phyloP scores from a whole-genome alignment of 2,797 vertebrate species.

The Eidolon dupreanum region DNA sequence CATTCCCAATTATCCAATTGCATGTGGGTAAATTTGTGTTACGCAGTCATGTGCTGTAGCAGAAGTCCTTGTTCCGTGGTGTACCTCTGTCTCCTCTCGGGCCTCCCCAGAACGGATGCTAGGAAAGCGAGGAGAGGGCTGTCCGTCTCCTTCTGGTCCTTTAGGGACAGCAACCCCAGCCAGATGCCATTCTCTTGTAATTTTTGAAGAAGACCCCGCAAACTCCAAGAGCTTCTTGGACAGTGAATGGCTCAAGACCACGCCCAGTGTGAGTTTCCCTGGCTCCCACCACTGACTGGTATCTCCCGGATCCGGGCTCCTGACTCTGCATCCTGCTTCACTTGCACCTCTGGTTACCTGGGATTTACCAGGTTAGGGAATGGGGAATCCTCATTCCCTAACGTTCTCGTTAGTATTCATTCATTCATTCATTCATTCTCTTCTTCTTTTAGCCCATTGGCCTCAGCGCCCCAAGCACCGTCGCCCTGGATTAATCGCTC shows the following conservation, averaged over 20 bases:
- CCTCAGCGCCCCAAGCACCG: neutral
- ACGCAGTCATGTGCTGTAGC: fast-evolving
- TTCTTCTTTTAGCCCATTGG: neutral
- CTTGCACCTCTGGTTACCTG: neutral
- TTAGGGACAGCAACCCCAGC: neutral
- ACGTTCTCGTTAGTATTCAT: neutral
- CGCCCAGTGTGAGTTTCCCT: fast-evolving
- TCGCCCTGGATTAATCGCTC: neutral
- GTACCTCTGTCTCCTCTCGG: too few relatives aligned
- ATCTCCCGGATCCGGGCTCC: neutral
- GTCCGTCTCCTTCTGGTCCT: neutral
- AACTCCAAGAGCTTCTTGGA: neutral
- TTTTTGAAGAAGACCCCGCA: neutral
- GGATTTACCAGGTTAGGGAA: neutral
- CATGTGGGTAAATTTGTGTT: neutral
- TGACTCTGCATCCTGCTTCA: neutral
- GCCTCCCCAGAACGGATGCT: fast-evolving
- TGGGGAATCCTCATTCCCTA: neutral
- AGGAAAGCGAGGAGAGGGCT: neutral
- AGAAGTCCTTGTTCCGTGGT: fast-evolving
- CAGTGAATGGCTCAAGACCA: neutral
- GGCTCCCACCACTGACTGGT: fast-evolving
- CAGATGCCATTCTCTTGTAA: neutral
- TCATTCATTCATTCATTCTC: neutral
- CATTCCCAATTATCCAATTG: neutral